Evolutionary conservation across 53 echinoderm and acorn worm species (phyloP).

Genomic region (Holothuria scabra): DNA sequence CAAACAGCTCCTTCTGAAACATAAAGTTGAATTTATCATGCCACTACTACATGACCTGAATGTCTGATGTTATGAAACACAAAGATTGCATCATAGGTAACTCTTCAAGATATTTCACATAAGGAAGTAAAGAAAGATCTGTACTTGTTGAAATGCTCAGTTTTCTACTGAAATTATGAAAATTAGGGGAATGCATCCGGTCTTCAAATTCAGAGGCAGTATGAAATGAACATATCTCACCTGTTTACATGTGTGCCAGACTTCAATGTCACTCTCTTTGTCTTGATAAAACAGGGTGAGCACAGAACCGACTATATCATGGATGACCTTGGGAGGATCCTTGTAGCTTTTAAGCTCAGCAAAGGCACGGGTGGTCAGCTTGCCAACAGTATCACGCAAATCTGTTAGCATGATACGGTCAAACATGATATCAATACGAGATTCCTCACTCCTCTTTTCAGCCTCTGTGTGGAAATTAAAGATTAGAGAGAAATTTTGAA

Average conservation of each 20-base stretch:
- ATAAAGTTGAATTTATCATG: too few relatives aligned
- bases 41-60: too few relatives aligned
- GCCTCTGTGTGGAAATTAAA: constrained; percentile 72
- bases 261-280: constrained; percentile 87
- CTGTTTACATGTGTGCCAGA: constrained; percentile 97
- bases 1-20: too few relatives aligned
- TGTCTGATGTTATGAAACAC: too few relatives aligned
- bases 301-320: constrained; percentile 91
- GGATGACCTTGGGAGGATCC: constrained; percentile 97
- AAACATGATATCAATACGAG: constrained; percentile 99
- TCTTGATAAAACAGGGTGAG: constrained; percentile 87
- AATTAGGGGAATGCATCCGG: too few relatives aligned
- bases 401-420: constrained; percentile 99
- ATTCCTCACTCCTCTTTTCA: constrained; percentile 93
- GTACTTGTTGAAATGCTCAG: too few relatives aligned
- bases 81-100: too few relatives aligned
- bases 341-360: constrained; percentile 99
- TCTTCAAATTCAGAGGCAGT: too few relatives aligned
- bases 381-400: constrained; percentile 88
- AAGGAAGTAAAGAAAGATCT: too few relatives aligned
- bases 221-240: constrained; percentile 37
- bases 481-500: background rate
- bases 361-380: constrained; percentile 88
- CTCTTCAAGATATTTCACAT: too few relatives aligned
- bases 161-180: too few relatives aligned